Evolutionary conservation across 2,113 vertebrate species (phyloP).

Genomic region (Menura novaehollandiae): DNA sequence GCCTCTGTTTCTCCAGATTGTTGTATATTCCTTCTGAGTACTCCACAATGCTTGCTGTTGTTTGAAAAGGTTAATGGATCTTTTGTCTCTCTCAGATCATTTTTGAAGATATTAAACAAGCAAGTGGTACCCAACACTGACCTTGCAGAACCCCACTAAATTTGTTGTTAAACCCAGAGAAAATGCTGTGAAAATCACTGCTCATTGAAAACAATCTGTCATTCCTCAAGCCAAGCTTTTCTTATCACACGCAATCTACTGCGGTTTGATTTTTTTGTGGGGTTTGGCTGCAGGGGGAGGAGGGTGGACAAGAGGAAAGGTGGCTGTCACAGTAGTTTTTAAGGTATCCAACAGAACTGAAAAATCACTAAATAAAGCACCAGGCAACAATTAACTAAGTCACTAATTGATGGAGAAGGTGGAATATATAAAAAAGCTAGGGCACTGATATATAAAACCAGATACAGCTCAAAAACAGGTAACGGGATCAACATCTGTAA

Average conservation of each 20-base stretch:
- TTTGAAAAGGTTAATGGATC: background rate
- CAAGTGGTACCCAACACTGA: background rate
- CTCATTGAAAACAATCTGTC: background rate
- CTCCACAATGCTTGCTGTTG: background rate
- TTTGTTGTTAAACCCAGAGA: background rate
- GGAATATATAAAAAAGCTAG: background rate
- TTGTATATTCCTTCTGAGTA: background rate
- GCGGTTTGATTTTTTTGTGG: background rate
- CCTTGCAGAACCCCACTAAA: background rate
- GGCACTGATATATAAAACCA: background rate
- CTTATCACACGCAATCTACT: background rate
- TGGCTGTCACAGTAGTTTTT: background rate
- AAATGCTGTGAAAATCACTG: background rate
- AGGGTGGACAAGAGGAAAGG: accelerated
- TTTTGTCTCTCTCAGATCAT: background rate
- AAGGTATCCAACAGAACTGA: background rate
- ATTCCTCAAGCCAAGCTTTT: background rate
- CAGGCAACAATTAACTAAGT: background rate
- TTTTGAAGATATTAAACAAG: background rate
- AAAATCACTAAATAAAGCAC: background rate
- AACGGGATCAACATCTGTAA: background rate
- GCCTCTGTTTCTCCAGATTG: background rate
- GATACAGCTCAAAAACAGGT: background rate
- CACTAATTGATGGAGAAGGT: background rate
- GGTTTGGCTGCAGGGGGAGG: background rate